Evolutionary conservation across 2,888 invertebrate genomes (phyloP).

Genomic region (Oscheius sp.): DNA sequence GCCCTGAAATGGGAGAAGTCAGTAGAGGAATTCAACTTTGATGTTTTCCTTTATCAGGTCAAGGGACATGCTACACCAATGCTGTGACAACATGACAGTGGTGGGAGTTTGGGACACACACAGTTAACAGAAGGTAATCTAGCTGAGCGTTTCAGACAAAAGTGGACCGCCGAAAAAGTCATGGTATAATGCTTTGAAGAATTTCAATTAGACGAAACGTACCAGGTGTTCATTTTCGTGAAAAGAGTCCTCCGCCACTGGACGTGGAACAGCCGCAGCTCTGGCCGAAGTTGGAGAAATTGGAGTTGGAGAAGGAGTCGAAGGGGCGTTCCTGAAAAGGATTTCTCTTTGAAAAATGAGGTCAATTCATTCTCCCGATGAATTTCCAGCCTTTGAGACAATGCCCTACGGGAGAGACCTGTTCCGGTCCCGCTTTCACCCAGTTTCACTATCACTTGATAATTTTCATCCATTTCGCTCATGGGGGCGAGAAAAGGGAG

Average conservation of each 20-base stretch:
- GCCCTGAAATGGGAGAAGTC: constrained; percentile 17
- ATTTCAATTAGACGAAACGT: constrained; percentile 14
- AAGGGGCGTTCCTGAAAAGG: constrained; percentile 40
- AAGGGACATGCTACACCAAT: too few relatives aligned
- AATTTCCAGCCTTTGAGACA: constrained; percentile 18
- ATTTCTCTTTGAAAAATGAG: constrained; percentile 1
- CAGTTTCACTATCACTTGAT: constrained; percentile 27
- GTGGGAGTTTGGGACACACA: too few relatives aligned
- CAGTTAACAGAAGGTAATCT: too few relatives aligned
- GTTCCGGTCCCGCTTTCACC: constrained; percentile 20
- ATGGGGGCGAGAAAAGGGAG: neutral
- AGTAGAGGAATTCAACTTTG: too few relatives aligned
- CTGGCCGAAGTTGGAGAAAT: constrained; percentile 32
- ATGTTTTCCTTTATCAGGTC: too few relatives aligned
- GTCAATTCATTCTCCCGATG: constrained; percentile 9
- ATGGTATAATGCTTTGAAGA: too few relatives aligned
- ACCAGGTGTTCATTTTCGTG: constrained; percentile 54
- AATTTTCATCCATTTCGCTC: constrained; percentile 1
- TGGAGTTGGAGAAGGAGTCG: constrained; percentile 46
- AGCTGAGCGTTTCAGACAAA: too few relatives aligned
- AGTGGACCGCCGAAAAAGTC: too few relatives aligned
- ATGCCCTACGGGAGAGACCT: constrained; percentile 15
- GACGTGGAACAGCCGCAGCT: constrained; percentile 41
- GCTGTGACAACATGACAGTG: too few relatives aligned
- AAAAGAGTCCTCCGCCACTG: constrained; percentile 55